Percentiles rank a stretch among this genome's conserved stretches.
phyloP scores from a whole-genome alignment of 2,113 vertebrate genomes.

The Festucalex cinctus region DNA sequence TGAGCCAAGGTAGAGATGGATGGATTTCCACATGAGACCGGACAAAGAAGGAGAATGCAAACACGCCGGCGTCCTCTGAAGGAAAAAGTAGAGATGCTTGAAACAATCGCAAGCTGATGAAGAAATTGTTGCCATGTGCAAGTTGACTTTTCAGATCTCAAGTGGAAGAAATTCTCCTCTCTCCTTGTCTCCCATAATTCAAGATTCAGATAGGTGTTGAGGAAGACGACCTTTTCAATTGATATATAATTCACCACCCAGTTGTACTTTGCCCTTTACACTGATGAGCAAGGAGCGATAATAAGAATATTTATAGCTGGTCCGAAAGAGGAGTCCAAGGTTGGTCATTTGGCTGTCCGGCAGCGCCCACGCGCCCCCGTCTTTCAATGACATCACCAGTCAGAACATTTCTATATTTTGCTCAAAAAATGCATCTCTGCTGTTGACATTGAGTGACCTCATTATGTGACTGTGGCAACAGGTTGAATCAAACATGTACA shows the following conservation, averaged over 20 bases:
- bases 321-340: conserved; percentile 24
- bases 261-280: conserved; percentile 72
- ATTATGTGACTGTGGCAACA: conserved; percentile 17
- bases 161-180: conserved; percentile 30
- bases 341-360: conserved; percentile 39
- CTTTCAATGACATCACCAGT: conserved; percentile 10
- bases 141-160: conserved; percentile 33
- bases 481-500: conserved; percentile 12
- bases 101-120: conserved; percentile 3
- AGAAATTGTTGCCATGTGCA: conserved; percentile 11
- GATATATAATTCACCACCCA: conserved; percentile 72
- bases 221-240: conserved; percentile 68
- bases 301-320: conserved; percentile 66
- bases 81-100: neutral
- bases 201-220: conserved; percentile 64
- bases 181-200: conserved; percentile 50
- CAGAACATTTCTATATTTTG: conserved; percentile 5
- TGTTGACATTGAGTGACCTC: conserved; percentile 10
- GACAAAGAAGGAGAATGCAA: conserved; percentile 23
- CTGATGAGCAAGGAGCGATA: conserved; percentile 53
- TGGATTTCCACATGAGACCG: conserved; percentile 31
- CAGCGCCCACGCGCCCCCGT: neutral
- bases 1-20: conserved; percentile 30
- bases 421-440: neutral
- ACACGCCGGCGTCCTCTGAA: conserved; percentile 23